Evolutionary conservation across 2,797 vertebrate species (phyloP).

Genomic region (Lophotriccus pileatus): DNA sequence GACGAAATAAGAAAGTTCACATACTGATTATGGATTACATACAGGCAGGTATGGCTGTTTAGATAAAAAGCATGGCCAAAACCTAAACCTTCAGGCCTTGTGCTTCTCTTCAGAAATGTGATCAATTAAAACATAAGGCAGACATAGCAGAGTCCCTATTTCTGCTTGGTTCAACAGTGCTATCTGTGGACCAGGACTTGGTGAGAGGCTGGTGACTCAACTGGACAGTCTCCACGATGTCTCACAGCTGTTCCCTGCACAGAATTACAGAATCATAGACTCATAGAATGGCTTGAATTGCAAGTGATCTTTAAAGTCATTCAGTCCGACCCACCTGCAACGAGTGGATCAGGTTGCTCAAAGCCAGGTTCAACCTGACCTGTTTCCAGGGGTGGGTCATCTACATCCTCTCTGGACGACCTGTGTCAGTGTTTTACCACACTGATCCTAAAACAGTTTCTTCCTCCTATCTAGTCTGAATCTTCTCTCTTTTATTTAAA

Average conservation of each 20-base stretch:
- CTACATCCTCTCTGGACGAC: not conserved
- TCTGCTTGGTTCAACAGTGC: not conserved
- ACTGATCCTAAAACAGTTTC: not conserved
- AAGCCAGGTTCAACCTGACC: not conserved
- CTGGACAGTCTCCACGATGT: not conserved
- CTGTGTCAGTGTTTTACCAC: not conserved
- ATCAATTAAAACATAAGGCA: not conserved
- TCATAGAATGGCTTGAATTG: not conserved
- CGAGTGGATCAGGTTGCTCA: not conserved
- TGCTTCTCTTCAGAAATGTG: not conserved
- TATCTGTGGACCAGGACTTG: not conserved
- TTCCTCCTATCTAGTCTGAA: not conserved
- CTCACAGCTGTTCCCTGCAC: not conserved
- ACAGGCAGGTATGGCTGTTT: not conserved
- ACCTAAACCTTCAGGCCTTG: not conserved
- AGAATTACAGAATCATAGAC: not conserved
- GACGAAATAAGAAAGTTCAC: not conserved
- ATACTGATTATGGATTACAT: not conserved
- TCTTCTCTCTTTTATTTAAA: not conserved
- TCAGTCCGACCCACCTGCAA: no score
- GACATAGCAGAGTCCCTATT: not conserved
- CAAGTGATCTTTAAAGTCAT: not conserved
- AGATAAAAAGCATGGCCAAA: not conserved
- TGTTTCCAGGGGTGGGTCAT: not conserved
- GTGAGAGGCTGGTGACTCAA: not conserved